Conservation (phyloP, 2,797 vertebrate genomes). For the Tachyglossus aculeatus region DNA sequence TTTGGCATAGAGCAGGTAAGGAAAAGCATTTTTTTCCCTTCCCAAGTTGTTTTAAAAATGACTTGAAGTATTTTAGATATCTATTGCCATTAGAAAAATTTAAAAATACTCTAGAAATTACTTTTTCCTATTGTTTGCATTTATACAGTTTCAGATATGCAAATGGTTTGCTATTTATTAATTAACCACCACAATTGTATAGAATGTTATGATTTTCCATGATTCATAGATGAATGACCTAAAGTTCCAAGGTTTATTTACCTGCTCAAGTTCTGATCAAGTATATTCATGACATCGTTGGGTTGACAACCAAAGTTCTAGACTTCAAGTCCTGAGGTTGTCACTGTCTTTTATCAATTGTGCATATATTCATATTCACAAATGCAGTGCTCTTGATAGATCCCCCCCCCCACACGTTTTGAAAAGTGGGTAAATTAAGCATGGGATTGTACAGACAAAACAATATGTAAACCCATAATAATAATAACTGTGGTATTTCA, state of each 20-base stretch:
- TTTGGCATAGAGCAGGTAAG: conserved; percentile 97
- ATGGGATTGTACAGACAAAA: no score
- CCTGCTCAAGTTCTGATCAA: neutral
- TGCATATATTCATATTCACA: neutral
- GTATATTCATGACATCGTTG: neutral
- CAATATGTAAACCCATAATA: no score
- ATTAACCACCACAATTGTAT: neutral
- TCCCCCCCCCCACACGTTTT: no score
- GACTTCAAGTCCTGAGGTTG: neutral
- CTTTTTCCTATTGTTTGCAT: neutral
- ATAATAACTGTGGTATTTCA: no score
- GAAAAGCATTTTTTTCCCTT: conserved; percentile 11
- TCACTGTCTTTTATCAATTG: neutral
- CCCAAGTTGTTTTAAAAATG: conserved; percentile 19
- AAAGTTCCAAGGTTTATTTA: neutral
- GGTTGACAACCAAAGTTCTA: neutral
- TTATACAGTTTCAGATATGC: conserved; percentile 18
- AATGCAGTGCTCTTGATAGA: neutral
- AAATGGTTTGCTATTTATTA: neutral
- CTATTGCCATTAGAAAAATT: neutral
- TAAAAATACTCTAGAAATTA: conserved; percentile 24
- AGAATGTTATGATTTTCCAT: neutral
- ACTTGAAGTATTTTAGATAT: neutral
- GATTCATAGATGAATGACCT: neutral
- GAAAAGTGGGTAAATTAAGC: no score